Base-by-base conservation (phyloP, 2,888 invertebrate species). In the Idaea biselata region DNA sequence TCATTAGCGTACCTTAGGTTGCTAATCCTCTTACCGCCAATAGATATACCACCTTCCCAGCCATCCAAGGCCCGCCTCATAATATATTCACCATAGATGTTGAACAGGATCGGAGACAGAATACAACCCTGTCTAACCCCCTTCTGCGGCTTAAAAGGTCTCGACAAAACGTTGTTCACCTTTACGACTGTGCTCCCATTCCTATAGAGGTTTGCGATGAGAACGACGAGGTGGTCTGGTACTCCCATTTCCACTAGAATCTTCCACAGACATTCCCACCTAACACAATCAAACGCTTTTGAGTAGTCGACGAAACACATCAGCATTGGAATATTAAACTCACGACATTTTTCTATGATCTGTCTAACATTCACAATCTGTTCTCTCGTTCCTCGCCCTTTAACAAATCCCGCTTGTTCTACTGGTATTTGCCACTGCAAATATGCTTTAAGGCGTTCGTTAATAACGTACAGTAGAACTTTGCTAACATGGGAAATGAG, bases 401-500 rank as follows among this genome's bases (percentile, higher is more conserved):
- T 25, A 25, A 25, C 25, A 25, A 25, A 63, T 16, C 60, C 63
- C 16, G 62, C 60, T 58, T 64, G 64, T 17, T 62, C 62, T 33
- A 6, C 18, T 16, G 62, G 60, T 14, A 64, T 64, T 44, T 62
- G 60, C 55, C 56, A 56, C 6, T 33, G 18, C 17, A 64, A 17
- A 58, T 44, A 64, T 6, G 16, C 17, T 58, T 59, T 18, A 2
- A 65, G 56, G 8, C 59, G 25, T n/a, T 56, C 32, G 25, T 62
- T 65, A 6, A 62, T 54, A 14, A 65, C 56, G 32, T 62, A 54
- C 6, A 65, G 59, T 18, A 65, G 6, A 16, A 61, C 55, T 54
- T 64, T 62, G 44, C 64, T 62, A 55, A 62, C 60, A 53, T 65
- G 62, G 31, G 62, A 60, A 16, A 65, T 65, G 25, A 65, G 64